Conservation (phyloP, 2,797 vertebrate genomes). For the Gastrophryne carolinensis region DNA sequence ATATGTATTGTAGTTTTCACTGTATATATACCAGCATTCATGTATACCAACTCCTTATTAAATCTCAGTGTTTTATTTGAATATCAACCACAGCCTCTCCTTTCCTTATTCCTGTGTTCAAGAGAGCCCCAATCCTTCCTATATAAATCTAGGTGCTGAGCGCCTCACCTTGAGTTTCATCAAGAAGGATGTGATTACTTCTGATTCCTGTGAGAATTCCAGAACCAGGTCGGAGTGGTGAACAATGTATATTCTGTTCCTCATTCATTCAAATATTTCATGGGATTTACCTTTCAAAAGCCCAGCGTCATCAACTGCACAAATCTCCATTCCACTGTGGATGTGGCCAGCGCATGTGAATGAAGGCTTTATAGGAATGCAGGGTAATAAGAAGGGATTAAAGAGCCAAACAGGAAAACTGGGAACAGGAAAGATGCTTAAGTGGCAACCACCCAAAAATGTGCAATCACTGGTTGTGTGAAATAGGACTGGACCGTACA, state of each 20-base stretch:
- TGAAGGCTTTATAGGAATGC: background rate
- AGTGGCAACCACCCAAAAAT: no score
- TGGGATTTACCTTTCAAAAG: slow-evolving; percentile 5
- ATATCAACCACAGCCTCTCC: no score
- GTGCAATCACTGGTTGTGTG: no score
- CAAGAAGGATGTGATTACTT: slow-evolving; percentile 12
- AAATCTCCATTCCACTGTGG: background rate
- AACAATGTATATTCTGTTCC: slow-evolving; percentile 35
- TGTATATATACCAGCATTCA: no score
- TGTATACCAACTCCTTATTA: no score
- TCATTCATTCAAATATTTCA: slow-evolving; percentile 28
- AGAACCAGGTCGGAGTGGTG: background rate
- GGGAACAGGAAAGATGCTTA: no score
- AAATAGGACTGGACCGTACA: no score
- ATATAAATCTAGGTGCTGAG: no score
- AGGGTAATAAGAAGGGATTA: background rate
- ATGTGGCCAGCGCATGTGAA: background rate
- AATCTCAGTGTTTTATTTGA: no score
- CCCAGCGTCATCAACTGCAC: background rate
- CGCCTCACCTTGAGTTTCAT: background rate
- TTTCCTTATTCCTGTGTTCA: no score
- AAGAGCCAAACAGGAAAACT: background rate
- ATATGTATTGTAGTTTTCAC: no score
- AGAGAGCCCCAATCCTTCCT: no score
- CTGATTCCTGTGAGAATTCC: background rate